Evolutionary conservation across 2,888 invertebrate species (phyloP).

Genomic region (Mermis nigrescens): DNA sequence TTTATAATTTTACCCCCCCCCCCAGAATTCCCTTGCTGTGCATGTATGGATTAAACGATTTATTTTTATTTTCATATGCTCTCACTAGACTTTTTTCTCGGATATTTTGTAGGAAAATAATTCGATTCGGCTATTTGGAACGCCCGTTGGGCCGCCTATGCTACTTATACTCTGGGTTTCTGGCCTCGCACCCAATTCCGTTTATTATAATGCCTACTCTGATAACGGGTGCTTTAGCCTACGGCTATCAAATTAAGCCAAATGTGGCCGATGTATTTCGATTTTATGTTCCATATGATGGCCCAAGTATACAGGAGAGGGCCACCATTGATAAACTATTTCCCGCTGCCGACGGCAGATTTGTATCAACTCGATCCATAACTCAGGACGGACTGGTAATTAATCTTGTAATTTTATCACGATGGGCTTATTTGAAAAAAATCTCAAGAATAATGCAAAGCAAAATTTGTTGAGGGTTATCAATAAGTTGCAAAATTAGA

Average conservation of each 20-base stretch:
- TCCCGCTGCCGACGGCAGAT: constrained; percentile 6
- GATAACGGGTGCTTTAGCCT: background rate
- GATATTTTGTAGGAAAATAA: background rate
- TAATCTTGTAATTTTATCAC: too few relatives aligned
- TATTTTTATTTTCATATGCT: too few relatives aligned
- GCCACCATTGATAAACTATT: constrained; percentile 4
- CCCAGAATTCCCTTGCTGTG: too few relatives aligned
- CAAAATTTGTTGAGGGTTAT: too few relatives aligned
- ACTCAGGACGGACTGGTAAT: background rate
- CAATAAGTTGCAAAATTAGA: too few relatives aligned
- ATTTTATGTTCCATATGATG: too few relatives aligned
- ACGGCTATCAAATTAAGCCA: background rate
- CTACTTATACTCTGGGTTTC: background rate
- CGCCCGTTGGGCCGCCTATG: background rate
- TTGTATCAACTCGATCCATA: background rate
- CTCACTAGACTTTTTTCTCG: too few relatives aligned
- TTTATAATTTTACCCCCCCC: too few relatives aligned
- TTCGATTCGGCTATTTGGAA: background rate
- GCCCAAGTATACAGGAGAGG: too few relatives aligned
- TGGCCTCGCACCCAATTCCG: background rate
- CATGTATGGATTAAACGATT: too few relatives aligned
- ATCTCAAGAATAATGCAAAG: too few relatives aligned
- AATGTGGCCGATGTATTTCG: background rate
- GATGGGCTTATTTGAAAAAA: too few relatives aligned
- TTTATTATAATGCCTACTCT: background rate